Evolutionary conservation across 2,113 vertebrate species (phyloP), one percentile per base, ranked within the genome.

Genomic region (Oreochromis spilurus): DNA sequence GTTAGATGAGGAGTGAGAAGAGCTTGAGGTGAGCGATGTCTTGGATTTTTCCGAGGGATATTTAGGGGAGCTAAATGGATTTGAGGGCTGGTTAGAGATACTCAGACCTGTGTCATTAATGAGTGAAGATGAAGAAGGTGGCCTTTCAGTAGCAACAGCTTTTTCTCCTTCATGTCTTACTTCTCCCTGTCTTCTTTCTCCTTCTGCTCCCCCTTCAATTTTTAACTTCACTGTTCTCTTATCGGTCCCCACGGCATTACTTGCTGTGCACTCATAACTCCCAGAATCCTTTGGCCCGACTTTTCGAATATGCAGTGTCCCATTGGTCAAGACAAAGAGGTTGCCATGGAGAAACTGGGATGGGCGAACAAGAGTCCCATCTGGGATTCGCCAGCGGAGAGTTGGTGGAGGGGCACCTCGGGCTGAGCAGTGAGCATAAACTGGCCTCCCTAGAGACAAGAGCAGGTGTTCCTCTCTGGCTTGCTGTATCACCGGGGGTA

Each of bases 241-340:
- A 65, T 96, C 96, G 1, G 96, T 70, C 40, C 98, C 98, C 36
- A 99, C 96, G 65, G 95, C 90, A 78, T 98, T 99, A 86, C 96
- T 93, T 9, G 97, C 98, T 82, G 97, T 94, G 65, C 98, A 99
- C 86, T 98, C 97, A 0, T 99, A 99, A 72, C 58, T 96, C 3
- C 98, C 98, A 3, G 95, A 94, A 88, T 99, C 96, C 40, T 92
- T 94, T 53, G 95, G 93, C 2, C 95, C 95, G 1, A 97, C 88
- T 0, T 92, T 96, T 36, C 96, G 96, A 84, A 99, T 97, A 81
- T 97, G 97, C 3, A 99, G 96, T 1, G 98, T 99, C 38, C 98
- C 98, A 38, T 99, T 99, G 82, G 98, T 97, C 89, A 99, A 97
- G 82, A 99, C 97, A 87, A 98, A 99, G 10, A 99, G 87, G 92